phyloP scores from a whole-genome alignment of 2,113 vertebrate species.

The Misgurnus anguillicaudatus region DNA sequence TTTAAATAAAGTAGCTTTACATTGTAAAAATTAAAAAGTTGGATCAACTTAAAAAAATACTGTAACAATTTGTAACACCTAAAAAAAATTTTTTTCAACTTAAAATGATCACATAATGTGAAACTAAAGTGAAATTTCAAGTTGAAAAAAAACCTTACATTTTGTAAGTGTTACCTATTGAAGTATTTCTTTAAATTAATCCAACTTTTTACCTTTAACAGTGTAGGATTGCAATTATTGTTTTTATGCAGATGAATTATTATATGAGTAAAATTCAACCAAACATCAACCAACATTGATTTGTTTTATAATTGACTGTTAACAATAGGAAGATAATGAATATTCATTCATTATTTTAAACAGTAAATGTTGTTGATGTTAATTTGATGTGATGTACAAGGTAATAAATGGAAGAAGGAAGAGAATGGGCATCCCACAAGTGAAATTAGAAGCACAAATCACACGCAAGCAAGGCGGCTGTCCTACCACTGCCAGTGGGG shows the following conservation, averaged over 20 bases:
- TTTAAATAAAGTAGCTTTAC: too few species aligned
- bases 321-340: background rate
- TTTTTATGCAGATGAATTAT: background rate
- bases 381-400: slow-evolving; percentile 16
- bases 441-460: slow-evolving; percentile 61
- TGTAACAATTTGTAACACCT: too few species aligned
- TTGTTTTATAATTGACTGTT: background rate
- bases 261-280: background rate
- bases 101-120: too few species aligned
- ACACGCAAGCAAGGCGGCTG: slow-evolving; percentile 52
- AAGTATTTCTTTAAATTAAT: too few species aligned
- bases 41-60: too few species aligned
- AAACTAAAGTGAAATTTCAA: too few species aligned
- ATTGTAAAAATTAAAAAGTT: too few species aligned
- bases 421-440: slow-evolving; percentile 17
- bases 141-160: too few species aligned
- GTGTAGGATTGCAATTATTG: too few species aligned
- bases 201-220: too few species aligned
- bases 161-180: too few species aligned
- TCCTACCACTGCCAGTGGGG: slow-evolving; percentile 60
- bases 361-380: background rate
- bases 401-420: slow-evolving; percentile 48
- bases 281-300: background rate
- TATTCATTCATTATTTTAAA: background rate
- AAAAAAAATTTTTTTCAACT: too few species aligned